Conservation (phyloP, 92 coral and sea anemone species). For the Porites evermanni region DNA sequence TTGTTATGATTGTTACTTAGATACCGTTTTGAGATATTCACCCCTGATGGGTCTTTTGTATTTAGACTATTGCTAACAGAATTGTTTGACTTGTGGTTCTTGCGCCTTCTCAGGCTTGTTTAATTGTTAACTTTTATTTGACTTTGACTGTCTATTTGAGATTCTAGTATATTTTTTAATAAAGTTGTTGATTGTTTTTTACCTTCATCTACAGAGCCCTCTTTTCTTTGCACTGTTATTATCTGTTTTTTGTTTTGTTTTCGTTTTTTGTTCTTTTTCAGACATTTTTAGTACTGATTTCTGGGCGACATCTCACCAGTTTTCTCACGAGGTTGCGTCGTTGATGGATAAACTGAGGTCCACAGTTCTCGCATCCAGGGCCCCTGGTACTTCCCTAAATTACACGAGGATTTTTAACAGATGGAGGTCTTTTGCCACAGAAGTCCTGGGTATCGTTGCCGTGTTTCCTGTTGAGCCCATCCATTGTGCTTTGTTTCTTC, state of each 20-base stretch:
- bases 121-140: neutral
- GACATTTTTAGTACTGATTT: neutral
- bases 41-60: constrained; percentile 10
- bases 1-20: constrained; percentile 4
- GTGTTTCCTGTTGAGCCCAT: constrained; percentile 44
- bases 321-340: neutral
- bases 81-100: constrained; percentile 5
- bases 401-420: constrained; percentile 47
- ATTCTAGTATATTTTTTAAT: neutral
- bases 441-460: neutral
- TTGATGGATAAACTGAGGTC: constrained; percentile 18
- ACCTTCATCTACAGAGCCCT: no score
- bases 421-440: constrained; percentile 50
- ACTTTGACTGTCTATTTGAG: constrained; percentile 2
- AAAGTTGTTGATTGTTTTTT: constrained; percentile 1
- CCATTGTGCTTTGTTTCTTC: constrained; percentile 41
- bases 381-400: constrained; percentile 39
- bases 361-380: constrained; percentile 54
- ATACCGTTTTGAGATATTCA: neutral
- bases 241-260: constrained; percentile 5
- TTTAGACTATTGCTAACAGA: constrained; percentile 19
- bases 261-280: neutral
- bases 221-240: neutral
- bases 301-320: neutral
- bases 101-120: constrained; percentile 20